Conservation (phyloP, 2,797 vertebrate genomes). For the Apogon hyalosoma region DNA sequence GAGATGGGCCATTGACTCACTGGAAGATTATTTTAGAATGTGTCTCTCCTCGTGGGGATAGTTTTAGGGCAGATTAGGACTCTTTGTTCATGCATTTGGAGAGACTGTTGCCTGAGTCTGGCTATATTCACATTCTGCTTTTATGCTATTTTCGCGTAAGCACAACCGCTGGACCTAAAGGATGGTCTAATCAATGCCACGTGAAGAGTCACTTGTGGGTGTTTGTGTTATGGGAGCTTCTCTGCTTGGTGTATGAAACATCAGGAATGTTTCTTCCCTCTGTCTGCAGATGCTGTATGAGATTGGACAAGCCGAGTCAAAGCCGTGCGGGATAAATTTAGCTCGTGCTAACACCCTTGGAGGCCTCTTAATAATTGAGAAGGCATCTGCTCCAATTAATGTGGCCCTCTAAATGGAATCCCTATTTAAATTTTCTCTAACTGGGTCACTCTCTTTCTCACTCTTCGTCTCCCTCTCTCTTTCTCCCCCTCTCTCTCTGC, state of each 20-base stretch:
- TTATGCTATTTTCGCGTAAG: constrained; percentile 3
- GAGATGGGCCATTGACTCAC: constrained; percentile 52
- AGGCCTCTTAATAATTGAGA: constrained; percentile 89
- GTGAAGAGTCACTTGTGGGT: constrained; percentile 4
- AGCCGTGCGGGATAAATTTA: constrained; percentile 83
- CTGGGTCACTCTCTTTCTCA: constrained; percentile 85
- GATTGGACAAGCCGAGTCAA: constrained; percentile 80
- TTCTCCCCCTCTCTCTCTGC: constrained; percentile 51
- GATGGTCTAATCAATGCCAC: constrained; percentile 2
- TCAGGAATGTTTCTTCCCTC: constrained; percentile 57
- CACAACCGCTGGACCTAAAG: constrained; percentile 8
- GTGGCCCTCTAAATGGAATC: constrained; percentile 88
- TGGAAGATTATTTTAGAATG: constrained; percentile 50
- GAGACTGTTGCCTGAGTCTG: neutral
- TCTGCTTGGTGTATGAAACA: constrained; percentile 49
- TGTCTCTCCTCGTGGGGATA: constrained; percentile 37
- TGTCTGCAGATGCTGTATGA: constrained; percentile 78
- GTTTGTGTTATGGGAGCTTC: constrained; percentile 14
- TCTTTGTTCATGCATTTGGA: constrained; percentile 9
- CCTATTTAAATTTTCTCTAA: constrained; percentile 88
- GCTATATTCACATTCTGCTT: constrained; percentile 3
- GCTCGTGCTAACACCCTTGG: constrained; percentile 84
- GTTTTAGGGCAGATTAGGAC: constrained; percentile 21
- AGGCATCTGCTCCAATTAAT: constrained; percentile 91
- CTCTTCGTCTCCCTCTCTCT: constrained; percentile 58